A percentile compares a stretch with the other conserved stretches of the same genome.
phyloP scores from a whole-genome alignment of 2,888 invertebrate species.

The Pollenia amentaria region DNA sequence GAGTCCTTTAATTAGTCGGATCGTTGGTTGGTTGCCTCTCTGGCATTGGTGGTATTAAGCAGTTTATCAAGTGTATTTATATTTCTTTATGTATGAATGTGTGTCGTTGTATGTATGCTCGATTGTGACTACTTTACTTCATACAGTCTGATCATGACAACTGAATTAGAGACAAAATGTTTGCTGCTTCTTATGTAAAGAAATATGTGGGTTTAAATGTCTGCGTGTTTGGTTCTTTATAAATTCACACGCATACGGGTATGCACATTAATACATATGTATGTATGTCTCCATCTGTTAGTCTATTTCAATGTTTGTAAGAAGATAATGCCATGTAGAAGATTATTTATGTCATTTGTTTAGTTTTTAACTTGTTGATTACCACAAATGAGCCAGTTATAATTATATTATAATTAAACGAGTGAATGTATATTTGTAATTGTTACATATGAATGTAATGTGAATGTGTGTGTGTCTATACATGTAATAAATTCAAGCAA shows the following conservation, averaged over 20 bases:
- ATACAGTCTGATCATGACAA: conserved; percentile 63
- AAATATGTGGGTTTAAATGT: conserved; percentile 44
- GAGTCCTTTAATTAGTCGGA: conserved; percentile 72
- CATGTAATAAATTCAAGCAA: neutral
- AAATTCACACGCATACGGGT: neutral
- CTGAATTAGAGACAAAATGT: conserved; percentile 58
- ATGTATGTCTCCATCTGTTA: neutral
- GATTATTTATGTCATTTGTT: conserved; percentile 49
- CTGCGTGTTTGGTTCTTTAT: neutral
- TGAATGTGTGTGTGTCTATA: neutral
- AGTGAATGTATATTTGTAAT: conserved; percentile 6
- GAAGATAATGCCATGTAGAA: conserved; percentile 20
- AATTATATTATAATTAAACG: conserved; percentile 21
- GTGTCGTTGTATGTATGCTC: neutral
- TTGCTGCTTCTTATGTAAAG: conserved; percentile 40
- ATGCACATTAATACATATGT: neutral
- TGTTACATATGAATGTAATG: neutral
- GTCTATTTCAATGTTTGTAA: conserved; percentile 17
- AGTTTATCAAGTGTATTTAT: conserved; percentile 12
- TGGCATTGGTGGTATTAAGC: conserved; percentile 52
- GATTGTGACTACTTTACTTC: conserved; percentile 16
- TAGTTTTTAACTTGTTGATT: conserved; percentile 68
- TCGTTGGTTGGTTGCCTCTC: conserved; percentile 55
- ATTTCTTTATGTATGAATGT: neutral
- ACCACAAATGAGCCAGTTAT: conserved; percentile 35